Evolutionary conservation across 2,797 vertebrate species (phyloP).

Genomic region (Pelobates cultripes): DNA sequence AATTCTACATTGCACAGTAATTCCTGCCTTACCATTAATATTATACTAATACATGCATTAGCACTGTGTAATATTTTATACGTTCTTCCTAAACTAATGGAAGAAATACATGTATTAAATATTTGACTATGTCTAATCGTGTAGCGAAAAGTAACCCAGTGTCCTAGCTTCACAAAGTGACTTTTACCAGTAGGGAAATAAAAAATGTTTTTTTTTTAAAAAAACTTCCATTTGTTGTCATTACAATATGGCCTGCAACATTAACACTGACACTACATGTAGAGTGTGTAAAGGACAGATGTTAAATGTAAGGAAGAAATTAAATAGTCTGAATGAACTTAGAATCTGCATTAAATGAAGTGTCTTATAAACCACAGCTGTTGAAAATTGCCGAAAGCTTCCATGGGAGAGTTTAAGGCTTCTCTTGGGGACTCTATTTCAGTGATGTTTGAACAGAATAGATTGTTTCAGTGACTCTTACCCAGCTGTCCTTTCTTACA

Average conservation of each 20-base stretch:
- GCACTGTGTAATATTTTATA: not conserved
- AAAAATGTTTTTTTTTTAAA: not conserved
- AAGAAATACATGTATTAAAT: not conserved
- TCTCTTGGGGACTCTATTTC: constrained; percentile 35
- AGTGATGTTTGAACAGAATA: constrained; percentile 26
- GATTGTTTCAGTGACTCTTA: constrained; percentile 18
- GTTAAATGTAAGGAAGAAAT: constrained; percentile 57
- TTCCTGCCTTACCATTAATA: no score
- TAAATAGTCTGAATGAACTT: constrained; percentile 55
- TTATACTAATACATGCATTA: no score
- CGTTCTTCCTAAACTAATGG: not conserved
- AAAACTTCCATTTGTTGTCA: constrained; percentile 55
- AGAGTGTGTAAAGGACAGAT: constrained; percentile 54
- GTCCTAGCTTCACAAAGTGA: constrained; percentile 26
- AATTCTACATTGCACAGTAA: no score
- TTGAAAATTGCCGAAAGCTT: constrained; percentile 49
- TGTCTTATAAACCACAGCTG: constrained; percentile 50
- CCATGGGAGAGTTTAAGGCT: constrained; percentile 28
- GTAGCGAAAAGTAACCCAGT: not conserved
- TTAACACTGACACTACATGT: constrained; percentile 56
- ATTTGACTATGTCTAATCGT: not conserved
- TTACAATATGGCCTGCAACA: constrained; percentile 59
- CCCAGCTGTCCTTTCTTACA: constrained; percentile 31
- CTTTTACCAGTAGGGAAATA: constrained; percentile 22
- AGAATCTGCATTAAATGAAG: constrained; percentile 50